phyloP scores from a whole-genome alignment of 2,797 vertebrate species.

The Leucoraja ocellata region DNA sequence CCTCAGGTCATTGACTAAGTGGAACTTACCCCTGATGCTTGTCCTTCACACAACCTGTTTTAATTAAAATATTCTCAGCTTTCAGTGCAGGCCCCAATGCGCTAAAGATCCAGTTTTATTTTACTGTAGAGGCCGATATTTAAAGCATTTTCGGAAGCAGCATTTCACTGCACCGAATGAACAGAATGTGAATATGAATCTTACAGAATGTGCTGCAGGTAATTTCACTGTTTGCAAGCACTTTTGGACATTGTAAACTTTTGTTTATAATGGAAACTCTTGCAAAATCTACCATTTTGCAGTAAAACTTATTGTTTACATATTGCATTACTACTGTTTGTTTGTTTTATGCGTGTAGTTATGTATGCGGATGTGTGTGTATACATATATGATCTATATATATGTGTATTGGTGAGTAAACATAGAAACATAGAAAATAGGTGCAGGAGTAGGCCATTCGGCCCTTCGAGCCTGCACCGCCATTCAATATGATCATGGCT shows the following conservation, averaged over 20 bases:
- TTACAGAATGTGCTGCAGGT: background rate
- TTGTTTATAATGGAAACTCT: background rate
- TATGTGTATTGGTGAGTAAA: too few species aligned
- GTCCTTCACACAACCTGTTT: conserved; percentile 12
- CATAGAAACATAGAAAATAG: too few species aligned
- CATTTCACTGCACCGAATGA: background rate
- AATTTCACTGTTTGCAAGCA: background rate
- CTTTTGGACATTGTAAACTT: background rate
- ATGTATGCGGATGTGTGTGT: too few species aligned
- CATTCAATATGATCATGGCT: too few species aligned
- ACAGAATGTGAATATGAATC: background rate
- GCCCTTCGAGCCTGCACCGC: too few species aligned
- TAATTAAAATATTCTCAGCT: conserved; percentile 33
- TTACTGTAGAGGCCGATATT: background rate
- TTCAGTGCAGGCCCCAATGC: background rate
- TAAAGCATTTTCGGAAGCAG: conserved; percentile 8
- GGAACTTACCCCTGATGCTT: background rate
- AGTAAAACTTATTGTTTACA: background rate
- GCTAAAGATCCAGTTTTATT: conserved; percentile 17
- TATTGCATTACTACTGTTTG: too few species aligned
- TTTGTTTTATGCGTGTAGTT: too few species aligned
- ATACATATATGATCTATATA: too few species aligned
- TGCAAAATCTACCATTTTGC: background rate
- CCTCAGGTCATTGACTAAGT: conserved; percentile 25
- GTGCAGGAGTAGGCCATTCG: too few species aligned